A percentile compares a stretch with the other conserved stretches of the same genome.
Conservation (phyloP, 2,888 invertebrate genomes). For the Torymus aiolomorphi region DNA sequence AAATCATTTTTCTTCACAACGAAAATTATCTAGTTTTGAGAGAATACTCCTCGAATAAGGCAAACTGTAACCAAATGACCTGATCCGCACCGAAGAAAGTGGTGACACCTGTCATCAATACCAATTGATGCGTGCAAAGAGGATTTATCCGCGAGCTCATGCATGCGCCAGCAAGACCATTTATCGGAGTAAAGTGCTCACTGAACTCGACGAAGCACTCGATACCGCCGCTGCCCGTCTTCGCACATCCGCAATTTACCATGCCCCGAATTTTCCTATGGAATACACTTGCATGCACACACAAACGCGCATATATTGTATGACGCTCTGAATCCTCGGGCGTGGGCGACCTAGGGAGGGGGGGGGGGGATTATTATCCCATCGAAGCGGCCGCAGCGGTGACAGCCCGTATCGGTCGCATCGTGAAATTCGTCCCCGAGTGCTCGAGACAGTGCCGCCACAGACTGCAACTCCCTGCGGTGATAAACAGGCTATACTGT, state of each 20-base stretch:
- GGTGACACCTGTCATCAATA: too few relatives aligned
- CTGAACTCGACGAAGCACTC: slow-evolving; percentile 84
- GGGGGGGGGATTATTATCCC: slow-evolving; percentile 40
- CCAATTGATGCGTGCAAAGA: too few relatives aligned
- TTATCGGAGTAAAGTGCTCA: slow-evolving; percentile 58
- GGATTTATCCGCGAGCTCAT: too few relatives aligned
- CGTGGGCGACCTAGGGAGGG: neutral
- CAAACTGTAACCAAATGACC: too few relatives aligned
- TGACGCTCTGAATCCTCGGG: slow-evolving; percentile 17
- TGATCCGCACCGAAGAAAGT: too few relatives aligned
- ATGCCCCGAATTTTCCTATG: slow-evolving; percentile 49
- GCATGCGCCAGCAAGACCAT: slow-evolving; percentile 33
- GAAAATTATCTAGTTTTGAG: too few relatives aligned
- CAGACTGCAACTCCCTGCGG: too few relatives aligned
- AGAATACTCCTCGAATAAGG: too few relatives aligned
- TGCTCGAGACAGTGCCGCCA: too few relatives aligned
- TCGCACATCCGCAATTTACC: slow-evolving; percentile 82
- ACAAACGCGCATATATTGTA: neutral
- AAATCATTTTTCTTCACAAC: too few relatives aligned
- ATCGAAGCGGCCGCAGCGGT: slow-evolving; percentile 10
- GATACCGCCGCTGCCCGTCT: slow-evolving; percentile 82
- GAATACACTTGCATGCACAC: neutral
- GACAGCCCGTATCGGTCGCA: slow-evolving; percentile 15
- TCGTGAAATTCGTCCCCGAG: slow-evolving; percentile 17
- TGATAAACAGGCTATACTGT: too few relatives aligned